phyloP scores from a whole-genome alignment of 2,888 invertebrate species.

The Terebella lapidaria region DNA sequence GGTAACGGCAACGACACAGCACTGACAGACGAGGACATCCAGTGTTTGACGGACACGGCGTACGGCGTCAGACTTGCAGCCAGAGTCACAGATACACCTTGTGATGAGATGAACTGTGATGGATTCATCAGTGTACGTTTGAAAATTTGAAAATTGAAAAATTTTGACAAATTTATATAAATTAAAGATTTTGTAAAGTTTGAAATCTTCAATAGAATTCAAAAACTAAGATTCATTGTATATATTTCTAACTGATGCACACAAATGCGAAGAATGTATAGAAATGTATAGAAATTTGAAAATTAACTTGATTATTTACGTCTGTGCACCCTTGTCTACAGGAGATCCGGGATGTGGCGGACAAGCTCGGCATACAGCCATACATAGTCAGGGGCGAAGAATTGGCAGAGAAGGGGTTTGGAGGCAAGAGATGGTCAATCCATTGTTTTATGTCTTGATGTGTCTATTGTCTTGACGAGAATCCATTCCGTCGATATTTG shows the following conservation, averaged over 20 bases:
- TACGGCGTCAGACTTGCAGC: slow-evolving; percentile 67
- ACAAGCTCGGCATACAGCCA: slow-evolving; percentile 64
- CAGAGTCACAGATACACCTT: slow-evolving; percentile 78
- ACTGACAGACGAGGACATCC: slow-evolving; percentile 34
- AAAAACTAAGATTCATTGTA: neutral
- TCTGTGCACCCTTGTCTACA: too few relatives aligned
- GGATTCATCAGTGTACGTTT: slow-evolving; percentile 59
- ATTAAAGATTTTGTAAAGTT: neutral
- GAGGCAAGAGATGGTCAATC: slow-evolving; percentile 60
- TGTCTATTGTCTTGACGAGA: too few relatives aligned
- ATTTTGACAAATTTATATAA: neutral
- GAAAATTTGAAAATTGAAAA: too few relatives aligned
- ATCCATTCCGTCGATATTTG: too few relatives aligned
- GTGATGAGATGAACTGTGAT: slow-evolving; percentile 78
- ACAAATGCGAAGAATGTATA: neutral
- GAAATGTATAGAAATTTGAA: too few relatives aligned
- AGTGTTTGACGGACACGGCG: slow-evolving; percentile 42
- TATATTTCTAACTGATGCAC: neutral
- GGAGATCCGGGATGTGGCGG: slow-evolving; percentile 67
- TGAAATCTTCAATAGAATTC: neutral
- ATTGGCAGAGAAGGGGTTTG: slow-evolving; percentile 70
- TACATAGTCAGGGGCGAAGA: slow-evolving; percentile 75
- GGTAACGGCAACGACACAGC: slow-evolving; percentile 53
- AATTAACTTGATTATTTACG: too few relatives aligned
- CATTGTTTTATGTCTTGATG: too few relatives aligned